A percentile compares a stretch with the other conserved stretches of the same genome.
Evolutionary conservation across 64 coral and sea anemone genomes (phyloP).

Genomic region (Dendronephthya gigantea): DNA sequence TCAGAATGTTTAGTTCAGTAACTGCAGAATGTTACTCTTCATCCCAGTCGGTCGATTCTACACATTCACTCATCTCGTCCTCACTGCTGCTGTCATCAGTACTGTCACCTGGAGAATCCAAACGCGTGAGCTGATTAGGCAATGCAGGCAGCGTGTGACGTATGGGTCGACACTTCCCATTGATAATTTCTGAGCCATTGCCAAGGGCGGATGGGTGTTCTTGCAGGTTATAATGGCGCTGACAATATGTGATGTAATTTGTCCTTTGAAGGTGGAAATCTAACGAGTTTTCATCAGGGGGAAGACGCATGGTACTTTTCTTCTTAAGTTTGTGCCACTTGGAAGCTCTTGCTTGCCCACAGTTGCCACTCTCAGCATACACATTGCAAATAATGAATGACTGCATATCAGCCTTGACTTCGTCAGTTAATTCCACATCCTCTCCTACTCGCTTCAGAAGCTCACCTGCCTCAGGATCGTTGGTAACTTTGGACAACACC

Average conservation of each 20-base stretch:
- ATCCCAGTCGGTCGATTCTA: background rate
- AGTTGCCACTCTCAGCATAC: slow-evolving; percentile 5
- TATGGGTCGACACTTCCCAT: background rate
- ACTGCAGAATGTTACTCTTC: background rate
- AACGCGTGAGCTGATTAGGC: background rate
- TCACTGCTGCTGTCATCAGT: background rate
- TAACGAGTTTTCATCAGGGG: slow-evolving; percentile 9
- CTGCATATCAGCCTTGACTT: slow-evolving; percentile 7
- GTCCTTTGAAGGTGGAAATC: slow-evolving; percentile 4
- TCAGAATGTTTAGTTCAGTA: background rate
- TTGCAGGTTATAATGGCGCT: background rate
- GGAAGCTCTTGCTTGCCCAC: slow-evolving; percentile 12
- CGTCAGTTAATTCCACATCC: slow-evolving; percentile 11
- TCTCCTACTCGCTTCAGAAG: slow-evolving; percentile 14
- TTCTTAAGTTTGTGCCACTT: slow-evolving; percentile 12
- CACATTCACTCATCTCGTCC: background rate
- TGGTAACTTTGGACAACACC: slow-evolving; percentile 8
- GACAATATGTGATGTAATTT: slow-evolving; percentile 19
- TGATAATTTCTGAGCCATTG: background rate
- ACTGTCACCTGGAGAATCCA: background rate
- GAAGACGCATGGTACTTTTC: slow-evolving; percentile 11
- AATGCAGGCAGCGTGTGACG: background rate
- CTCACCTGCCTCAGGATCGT: slow-evolving; percentile 10
- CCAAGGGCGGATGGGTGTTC: slow-evolving; percentile 7
- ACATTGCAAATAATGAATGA: slow-evolving; percentile 2